Evolutionary conservation across 37 sponge, comb jelly and placozoan species (phyloP), one percentile per base, ranked within the genome.

Genomic region (Haliclona indistincta): DNA sequence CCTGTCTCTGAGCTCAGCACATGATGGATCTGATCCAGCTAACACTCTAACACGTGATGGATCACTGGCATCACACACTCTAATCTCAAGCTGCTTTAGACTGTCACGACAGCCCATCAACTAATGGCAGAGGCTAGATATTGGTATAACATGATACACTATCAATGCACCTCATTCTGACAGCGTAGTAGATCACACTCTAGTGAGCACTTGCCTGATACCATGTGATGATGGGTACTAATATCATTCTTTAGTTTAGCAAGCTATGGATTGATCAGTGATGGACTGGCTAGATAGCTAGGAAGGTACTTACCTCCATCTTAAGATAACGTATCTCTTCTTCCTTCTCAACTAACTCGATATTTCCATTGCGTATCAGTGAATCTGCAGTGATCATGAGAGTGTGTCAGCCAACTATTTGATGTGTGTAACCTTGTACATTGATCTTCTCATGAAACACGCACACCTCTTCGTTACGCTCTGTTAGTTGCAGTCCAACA

Each of bases 371-470:
- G 41, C 88, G 73, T 3, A 93, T 36, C 44, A 94, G 29, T 36
- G 78, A 38, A 19, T 94, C 97, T 88, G n/a, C n/a, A n/a, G 78
- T 19, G 54, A 22, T 38, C 3, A 76, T 38, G 36, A 3, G 20
- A 28, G 10, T 34, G 23, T 33, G 49, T 6, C 11, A 30, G 19
- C 6, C 34, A 4, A 73, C 17, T 43, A 4, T 10, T 4, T 13
- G 10, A 4, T 30, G 61, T 58, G 15, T 58, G 61, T 93, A 61
- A 87, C 87, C 93, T 45, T 93, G 91, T 10, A 95, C 71, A 51
- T 98, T 98, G 8, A 85, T 65, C 53, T 82, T 89, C 84, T 98
- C 99, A 64, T 98, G 90, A 69, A 98, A 98, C 39, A 98, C 93
- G 55, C 90, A 88, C 28, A 90, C 87, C 63, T 98, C 99, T 56